Conservation (phyloP, 2,888 invertebrate genomes). For the Hartigia nigra region DNA sequence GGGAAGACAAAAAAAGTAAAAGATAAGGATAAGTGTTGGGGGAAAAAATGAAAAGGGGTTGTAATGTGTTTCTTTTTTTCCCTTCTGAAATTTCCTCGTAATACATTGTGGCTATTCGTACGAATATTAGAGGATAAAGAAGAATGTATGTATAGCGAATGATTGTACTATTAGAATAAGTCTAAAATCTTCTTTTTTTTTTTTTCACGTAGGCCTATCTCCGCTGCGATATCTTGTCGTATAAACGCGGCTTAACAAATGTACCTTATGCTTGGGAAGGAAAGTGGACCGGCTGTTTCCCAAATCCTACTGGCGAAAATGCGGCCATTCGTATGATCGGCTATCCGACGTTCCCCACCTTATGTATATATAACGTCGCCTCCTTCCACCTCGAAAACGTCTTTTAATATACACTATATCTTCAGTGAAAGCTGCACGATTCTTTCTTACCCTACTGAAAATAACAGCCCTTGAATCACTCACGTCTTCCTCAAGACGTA, state of each 20-base stretch:
- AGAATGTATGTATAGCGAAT: neutral
- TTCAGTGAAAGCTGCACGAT: constrained; percentile 53
- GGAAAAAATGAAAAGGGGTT: neutral
- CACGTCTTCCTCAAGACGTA: constrained; percentile 15
- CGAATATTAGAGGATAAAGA: neutral
- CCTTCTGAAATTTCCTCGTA: neutral
- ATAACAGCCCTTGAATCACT: constrained; percentile 36
- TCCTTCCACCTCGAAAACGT: constrained; percentile 53
- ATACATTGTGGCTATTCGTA: neutral
- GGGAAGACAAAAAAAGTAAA: neutral
- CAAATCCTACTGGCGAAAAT: constrained; percentile 59
- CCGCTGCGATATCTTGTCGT: neutral
- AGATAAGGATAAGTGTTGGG: neutral
- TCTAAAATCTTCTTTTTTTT: neutral
- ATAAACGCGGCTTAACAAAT: constrained; percentile 4
- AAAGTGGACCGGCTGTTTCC: constrained; percentile 46
- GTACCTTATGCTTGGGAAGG: constrained; percentile 21
- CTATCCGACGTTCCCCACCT: constrained; percentile 28
- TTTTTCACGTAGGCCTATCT: neutral
- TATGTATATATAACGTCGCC: constrained; percentile 33
- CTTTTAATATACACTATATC: constrained; percentile 67
- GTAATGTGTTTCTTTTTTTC: neutral
- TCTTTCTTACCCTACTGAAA: constrained; percentile 20
- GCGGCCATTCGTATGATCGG: constrained; percentile 66
- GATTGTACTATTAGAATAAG: neutral